Evolutionary conservation across 2,113 vertebrate species (phyloP).

Genomic region (Danionella cerebrum): DNA sequence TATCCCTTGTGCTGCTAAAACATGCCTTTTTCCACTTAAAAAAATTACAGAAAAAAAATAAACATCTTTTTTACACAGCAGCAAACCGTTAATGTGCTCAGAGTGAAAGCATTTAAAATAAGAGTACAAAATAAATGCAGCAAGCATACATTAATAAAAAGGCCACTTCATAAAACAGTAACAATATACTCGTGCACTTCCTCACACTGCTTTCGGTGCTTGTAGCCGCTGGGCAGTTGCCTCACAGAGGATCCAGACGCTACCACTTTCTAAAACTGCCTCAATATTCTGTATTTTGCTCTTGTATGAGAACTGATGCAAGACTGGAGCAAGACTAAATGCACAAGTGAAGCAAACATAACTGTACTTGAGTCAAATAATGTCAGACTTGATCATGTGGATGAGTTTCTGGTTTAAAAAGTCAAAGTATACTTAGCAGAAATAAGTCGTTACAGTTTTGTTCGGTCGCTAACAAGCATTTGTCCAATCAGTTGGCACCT

Average conservation of each 20-base stretch:
- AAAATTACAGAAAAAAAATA: no score
- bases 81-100: no score
- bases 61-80: no score
- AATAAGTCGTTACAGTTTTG: no score
- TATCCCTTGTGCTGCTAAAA: no score
- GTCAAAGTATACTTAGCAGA: not conserved
- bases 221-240: not conserved
- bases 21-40: no score
- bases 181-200: not conserved
- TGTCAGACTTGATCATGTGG: not conserved
- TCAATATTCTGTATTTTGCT: not conserved
- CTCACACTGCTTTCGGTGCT: not conserved
- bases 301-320: not conserved
- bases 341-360: not conserved
- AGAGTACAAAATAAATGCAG: no score
- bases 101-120: no score
- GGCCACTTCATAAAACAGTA: not conserved
- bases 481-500: no score
- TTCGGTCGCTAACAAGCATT: no score
- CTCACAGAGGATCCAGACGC: not conserved
- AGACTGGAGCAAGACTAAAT: constrained; percentile 9
- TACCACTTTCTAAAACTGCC: not conserved
- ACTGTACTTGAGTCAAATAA: not conserved
- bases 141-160: no score
- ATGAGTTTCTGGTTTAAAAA: not conserved